A percentile compares a stretch with the other conserved stretches of the same genome.
Evolutionary conservation across 2,113 vertebrate genomes (phyloP).

Genomic region (Xyliphius kryptos): DNA sequence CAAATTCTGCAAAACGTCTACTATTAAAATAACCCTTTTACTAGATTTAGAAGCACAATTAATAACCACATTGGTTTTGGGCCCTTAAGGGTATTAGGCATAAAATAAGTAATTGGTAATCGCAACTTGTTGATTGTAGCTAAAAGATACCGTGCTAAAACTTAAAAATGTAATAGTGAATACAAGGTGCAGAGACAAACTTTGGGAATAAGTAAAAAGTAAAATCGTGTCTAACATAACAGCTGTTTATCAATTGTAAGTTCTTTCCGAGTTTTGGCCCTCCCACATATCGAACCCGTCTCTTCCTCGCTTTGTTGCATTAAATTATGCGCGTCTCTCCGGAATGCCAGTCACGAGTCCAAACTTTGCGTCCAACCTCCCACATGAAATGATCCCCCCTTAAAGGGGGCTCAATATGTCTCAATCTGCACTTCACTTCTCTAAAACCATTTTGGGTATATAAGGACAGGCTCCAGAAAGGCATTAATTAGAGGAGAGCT

Average conservation of each 20-base stretch:
- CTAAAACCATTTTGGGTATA: conserved; percentile 78
- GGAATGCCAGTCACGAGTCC: conserved; percentile 99
- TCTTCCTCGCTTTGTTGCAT: conserved; percentile 95
- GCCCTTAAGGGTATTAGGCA: no score
- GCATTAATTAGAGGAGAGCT: conserved; percentile 64
- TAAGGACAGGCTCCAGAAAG: conserved; percentile 67
- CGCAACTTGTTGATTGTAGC: no score
- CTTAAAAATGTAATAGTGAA: conserved; percentile 25
- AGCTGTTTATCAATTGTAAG: conserved; percentile 95
- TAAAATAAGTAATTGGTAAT: no score
- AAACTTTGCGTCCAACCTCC: conserved; percentile 99
- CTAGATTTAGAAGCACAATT: no score
- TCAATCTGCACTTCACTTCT: conserved; percentile 97
- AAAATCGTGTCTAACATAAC: conserved; percentile 75
- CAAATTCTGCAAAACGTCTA: no score
- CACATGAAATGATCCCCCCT: conserved; percentile 98
- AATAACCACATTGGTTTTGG: no score
- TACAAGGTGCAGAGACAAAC: conserved; percentile 28
- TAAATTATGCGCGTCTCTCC: conserved; percentile 99
- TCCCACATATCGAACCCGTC: conserved; percentile 68
- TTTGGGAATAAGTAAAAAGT: conserved; percentile 49
- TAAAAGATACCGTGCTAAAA: no score
- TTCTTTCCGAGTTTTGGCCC: conserved; percentile 78
- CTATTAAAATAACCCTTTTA: no score
- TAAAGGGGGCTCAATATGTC: conserved; percentile 98